Evolutionary conservation across 1,140 invertebrate genomes (phyloP).

Genomic region (Bombus pascuorum): DNA sequence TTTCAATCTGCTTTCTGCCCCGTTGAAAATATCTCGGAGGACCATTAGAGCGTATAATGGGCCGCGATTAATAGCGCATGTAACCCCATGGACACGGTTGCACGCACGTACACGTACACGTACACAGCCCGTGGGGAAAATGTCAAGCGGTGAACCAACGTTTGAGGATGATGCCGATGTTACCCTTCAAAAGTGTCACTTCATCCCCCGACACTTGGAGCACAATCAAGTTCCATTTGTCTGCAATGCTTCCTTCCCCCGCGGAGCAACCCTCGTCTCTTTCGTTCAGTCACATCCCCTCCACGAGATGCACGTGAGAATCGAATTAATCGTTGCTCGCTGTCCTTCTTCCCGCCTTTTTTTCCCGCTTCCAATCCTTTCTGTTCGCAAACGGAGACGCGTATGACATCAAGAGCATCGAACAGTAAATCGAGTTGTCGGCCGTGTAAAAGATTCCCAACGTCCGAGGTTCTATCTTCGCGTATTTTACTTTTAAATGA

Average conservation of each 20-base stretch:
- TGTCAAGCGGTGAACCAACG: constrained; percentile 68
- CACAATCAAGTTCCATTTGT: constrained; percentile 68
- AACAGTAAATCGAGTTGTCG: constrained; percentile 23
- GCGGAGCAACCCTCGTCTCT: constrained; percentile 4
- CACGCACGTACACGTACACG: not conserved
- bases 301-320: constrained; percentile 46
- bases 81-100: constrained; percentile 41
- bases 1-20: not conserved
- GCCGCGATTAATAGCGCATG: constrained; percentile 69
- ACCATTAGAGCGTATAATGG: constrained; percentile 67
- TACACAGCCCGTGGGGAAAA: constrained; percentile 56
- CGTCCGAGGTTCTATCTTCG: not conserved
- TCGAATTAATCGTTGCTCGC: constrained; percentile 56
- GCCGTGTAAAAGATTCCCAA: constrained; percentile 8
- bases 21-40: constrained; percentile 61
- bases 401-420: not conserved
- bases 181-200: constrained; percentile 69
- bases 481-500: constrained; percentile 16
- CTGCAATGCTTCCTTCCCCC: constrained; percentile 43
- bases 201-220: constrained; percentile 63
- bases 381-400: not conserved
- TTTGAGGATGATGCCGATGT: constrained; percentile 69
- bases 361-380: not conserved
- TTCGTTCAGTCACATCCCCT: constrained; percentile 41
- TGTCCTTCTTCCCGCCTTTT: too few relatives aligned